These are phyloP conservation scores for Australoheros scitulus DNA, from an alignment of 2,113 vertebrate genomes.

Conservation along the genomic window DNA sequence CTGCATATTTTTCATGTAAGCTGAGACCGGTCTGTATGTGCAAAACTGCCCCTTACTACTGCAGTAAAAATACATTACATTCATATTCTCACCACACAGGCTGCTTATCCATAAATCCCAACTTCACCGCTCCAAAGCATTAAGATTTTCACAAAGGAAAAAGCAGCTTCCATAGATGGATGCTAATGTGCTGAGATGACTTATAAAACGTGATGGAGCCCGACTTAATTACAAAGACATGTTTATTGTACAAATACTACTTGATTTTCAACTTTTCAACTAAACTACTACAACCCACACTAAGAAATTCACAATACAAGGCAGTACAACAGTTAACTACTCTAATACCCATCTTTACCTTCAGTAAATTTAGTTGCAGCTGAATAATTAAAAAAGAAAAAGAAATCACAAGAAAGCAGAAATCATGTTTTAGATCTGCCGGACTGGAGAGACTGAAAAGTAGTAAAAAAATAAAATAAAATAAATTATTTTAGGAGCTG, in stretches of 20 bases:
- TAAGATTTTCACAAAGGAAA: background rate
- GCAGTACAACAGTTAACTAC: background rate
- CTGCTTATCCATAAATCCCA: background rate
- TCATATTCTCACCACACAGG: background rate
- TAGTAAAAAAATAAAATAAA: background rate
- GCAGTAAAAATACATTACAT: background rate
- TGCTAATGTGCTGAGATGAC: background rate
- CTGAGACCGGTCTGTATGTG: background rate
- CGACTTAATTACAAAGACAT: background rate
- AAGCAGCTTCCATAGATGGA: background rate
- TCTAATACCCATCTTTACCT: conserved; percentile 27
- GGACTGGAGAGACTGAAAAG: background rate
- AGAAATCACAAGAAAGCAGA: background rate
- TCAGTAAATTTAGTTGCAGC: background rate
- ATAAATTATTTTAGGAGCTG: background rate
- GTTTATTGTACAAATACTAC: background rate
- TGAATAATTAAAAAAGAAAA: background rate
- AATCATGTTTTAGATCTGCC: background rate
- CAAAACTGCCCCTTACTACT: background rate
- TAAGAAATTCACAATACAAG: background rate
- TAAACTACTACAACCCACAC: background rate
- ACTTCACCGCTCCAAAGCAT: background rate
- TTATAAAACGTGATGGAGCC: background rate
- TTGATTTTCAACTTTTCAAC: background rate
- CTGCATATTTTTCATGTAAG: conserved; percentile 35